phyloP scores from a whole-genome alignment of 2,113 vertebrate genomes.

The Astatoreochromis straeleni region DNA sequence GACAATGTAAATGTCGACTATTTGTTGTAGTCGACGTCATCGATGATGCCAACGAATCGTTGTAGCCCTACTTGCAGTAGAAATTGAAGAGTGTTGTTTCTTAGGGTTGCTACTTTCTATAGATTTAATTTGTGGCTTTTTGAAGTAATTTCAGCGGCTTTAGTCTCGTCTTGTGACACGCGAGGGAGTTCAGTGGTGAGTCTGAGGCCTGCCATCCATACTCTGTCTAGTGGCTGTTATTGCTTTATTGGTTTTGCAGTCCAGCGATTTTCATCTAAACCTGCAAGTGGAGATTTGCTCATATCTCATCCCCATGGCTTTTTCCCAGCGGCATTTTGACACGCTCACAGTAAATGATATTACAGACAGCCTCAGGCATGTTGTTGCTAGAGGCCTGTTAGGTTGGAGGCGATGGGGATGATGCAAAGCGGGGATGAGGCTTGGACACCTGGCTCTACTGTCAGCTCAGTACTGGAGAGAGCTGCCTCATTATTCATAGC shows the following conservation, averaged over 20 bases:
- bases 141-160: neutral
- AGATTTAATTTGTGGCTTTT: neutral
- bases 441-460: neutral
- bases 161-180: neutral
- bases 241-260: constrained; percentile 2
- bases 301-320: neutral
- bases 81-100: neutral
- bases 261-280: constrained; percentile 18
- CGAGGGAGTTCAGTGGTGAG: neutral
- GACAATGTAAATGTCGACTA: neutral
- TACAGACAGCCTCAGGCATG: neutral
- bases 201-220: neutral
- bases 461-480: neutral
- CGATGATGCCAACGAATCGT: neutral
- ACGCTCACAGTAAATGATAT: constrained; percentile 15
- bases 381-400: neutral
- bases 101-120: neutral
- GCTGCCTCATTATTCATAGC: constrained; percentile 2
- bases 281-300: neutral
- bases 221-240: neutral
- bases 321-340: neutral
- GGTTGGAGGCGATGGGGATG: neutral
- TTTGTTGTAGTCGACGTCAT: neutral
- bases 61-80: neutral
- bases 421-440: neutral